Evolutionary conservation across 2,797 vertebrate genomes (phyloP).

Genomic region (Podarcis lilfordi): DNA sequence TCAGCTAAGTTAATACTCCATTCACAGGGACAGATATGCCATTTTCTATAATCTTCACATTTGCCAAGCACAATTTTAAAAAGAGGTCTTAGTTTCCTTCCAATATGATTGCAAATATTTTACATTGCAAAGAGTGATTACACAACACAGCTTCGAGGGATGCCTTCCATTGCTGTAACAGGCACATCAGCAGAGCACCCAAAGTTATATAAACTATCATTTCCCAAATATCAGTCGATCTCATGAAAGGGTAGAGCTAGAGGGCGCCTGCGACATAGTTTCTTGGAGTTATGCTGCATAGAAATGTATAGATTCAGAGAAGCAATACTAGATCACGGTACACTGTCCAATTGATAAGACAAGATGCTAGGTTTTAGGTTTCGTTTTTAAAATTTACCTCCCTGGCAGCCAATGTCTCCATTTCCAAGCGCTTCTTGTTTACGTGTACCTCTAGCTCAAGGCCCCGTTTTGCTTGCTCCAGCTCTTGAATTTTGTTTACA

Average conservation of each 20-base stretch:
- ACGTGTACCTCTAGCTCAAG: slow-evolving; percentile 87
- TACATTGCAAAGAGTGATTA: neutral
- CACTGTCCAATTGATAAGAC: neutral
- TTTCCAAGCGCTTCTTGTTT: slow-evolving; percentile 87
- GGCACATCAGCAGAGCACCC: neutral
- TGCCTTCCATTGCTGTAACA: neutral
- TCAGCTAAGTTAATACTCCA: neutral
- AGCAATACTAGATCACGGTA: neutral
- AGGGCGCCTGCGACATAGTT: neutral
- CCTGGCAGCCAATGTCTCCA: slow-evolving; percentile 88
- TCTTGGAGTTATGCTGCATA: neutral
- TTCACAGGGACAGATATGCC: neutral
- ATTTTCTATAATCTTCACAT: neutral
- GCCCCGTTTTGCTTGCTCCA: slow-evolving; percentile 84
- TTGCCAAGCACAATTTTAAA: neutral
- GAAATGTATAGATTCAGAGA: neutral
- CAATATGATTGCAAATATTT: neutral
- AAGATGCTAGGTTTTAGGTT: neutral
- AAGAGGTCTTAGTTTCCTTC: neutral
- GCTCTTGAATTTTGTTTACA: slow-evolving; percentile 84
- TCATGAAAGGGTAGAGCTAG: neutral
- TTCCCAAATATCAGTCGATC: neutral
- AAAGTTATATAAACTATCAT: neutral
- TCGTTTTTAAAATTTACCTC: slow-evolving; percentile 68
- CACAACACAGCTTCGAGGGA: neutral